Conservation (phyloP, 1,140 invertebrate genomes). For the Drosophila lacteicornis region DNA sequence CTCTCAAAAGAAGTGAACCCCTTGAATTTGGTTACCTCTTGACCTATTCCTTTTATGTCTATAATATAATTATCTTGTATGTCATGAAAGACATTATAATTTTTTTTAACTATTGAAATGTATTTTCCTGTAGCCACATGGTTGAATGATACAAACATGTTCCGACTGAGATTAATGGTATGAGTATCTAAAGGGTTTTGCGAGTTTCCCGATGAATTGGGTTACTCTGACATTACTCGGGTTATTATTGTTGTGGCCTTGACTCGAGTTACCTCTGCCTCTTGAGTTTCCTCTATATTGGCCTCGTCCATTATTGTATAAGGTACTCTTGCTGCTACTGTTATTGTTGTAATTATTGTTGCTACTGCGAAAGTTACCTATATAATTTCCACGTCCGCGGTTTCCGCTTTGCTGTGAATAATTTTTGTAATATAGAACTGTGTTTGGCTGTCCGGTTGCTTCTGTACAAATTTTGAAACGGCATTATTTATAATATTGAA, state of each 20-base stretch:
- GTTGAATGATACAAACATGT: slow-evolving; percentile 4
- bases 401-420: slow-evolving; percentile 10
- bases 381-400: not conserved
- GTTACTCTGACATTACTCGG: not conserved
- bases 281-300: slow-evolving; percentile 4
- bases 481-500: slow-evolving; percentile 33
- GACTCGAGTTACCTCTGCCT: slow-evolving; percentile 1
- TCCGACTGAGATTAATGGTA: slow-evolving; percentile 6
- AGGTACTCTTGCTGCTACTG: not conserved
- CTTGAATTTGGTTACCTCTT: slow-evolving; percentile 14
- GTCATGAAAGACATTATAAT: slow-evolving; percentile 12
- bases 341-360: slow-evolving; percentile 3
- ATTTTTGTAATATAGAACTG: slow-evolving; percentile 13
- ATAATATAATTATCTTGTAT: slow-evolving; percentile 18
- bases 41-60: slow-evolving; percentile 17
- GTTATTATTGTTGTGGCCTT: not conserved
- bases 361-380: slow-evolving; percentile 3
- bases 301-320: not conserved
- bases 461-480: slow-evolving; percentile 32
- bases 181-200: not conserved
- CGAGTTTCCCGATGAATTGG: slow-evolving; percentile 2
- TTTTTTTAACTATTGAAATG: slow-evolving; percentile 17
- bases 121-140: slow-evolving; percentile 9
- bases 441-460: slow-evolving; percentile 23
- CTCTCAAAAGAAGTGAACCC: slow-evolving; percentile 20